Evolutionary conservation across 2,797 vertebrate species (phyloP).

Genomic region (Rhinella marina): DNA sequence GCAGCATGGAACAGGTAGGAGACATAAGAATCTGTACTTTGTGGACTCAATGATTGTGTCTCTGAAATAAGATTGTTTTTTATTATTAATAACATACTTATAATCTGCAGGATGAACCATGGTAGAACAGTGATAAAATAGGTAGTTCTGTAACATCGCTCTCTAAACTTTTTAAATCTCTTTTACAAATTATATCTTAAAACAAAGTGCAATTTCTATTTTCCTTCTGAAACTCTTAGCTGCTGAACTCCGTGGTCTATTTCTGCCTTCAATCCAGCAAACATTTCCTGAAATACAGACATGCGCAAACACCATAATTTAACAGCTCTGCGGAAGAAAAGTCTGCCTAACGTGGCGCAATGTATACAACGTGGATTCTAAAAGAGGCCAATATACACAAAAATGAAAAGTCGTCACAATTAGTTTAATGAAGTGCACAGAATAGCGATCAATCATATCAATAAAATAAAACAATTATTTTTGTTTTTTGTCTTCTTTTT

Average conservation of each 20-base stretch:
- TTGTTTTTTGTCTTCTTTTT: conserved; percentile 39
- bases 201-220: conserved; percentile 29
- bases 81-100: conserved; percentile 32
- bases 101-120: conserved; percentile 25
- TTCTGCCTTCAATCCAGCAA: background rate
- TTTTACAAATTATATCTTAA: conserved; percentile 33
- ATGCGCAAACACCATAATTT: background rate
- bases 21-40: background rate
- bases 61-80: conserved; percentile 12
- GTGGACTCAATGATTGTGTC: background rate
- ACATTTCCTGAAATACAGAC: conserved; percentile 3
- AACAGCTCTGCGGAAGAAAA: background rate
- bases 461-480: conserved; percentile 97
- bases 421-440: conserved; percentile 86
- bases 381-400: conserved; percentile 71
- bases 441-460: conserved; percentile 84
- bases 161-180: conserved; percentile 25
- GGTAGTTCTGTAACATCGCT: background rate
- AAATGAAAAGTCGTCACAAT: conserved; percentile 83
- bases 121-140: conserved; percentile 35
- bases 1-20: background rate
- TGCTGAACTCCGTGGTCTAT: background rate
- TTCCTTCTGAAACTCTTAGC: background rate
- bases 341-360: background rate
- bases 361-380: conserved; percentile 5